Evolutionary conservation across 2,113 vertebrate genomes (phyloP).

Genomic region (Salvelinus fontinalis): DNA sequence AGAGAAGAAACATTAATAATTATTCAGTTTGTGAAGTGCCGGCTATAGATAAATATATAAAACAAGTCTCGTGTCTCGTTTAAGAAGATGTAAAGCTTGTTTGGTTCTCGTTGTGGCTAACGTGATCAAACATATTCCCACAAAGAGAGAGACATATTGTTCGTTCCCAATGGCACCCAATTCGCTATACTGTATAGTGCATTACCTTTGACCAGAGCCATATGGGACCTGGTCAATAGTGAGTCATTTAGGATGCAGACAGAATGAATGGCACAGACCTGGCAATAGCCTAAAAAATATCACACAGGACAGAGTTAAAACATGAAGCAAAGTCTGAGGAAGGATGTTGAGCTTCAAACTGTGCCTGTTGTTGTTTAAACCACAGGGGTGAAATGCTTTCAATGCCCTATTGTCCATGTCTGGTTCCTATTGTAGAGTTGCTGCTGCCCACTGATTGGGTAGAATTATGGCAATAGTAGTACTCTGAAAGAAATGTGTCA

Average conservation of each 20-base stretch:
- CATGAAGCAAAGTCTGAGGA: conserved; percentile 10
- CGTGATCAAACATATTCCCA: conserved; percentile 49
- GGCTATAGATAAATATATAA: conserved; percentile 65
- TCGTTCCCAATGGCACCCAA: background rate
- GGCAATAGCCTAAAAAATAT: conserved; percentile 52
- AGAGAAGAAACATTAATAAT: conserved; percentile 69
- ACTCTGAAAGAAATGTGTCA: background rate
- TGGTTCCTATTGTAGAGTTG: background rate
- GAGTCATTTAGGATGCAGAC: too few species aligned
- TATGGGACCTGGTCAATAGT: too few species aligned
- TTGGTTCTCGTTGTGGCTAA: conserved; percentile 64
- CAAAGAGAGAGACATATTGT: conserved; percentile 36
- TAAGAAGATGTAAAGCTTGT: conserved; percentile 55
- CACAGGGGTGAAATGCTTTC: conserved; percentile 39
- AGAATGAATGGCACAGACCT: background rate
- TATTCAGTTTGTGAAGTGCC: conserved; percentile 71
- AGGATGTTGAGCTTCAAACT: conserved; percentile 46
- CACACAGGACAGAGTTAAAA: conserved; percentile 30
- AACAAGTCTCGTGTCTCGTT: conserved; percentile 66
- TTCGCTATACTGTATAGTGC: too few species aligned
- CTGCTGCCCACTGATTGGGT: conserved; percentile 40
- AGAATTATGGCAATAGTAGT: conserved; percentile 6
- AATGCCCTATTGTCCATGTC: conserved; percentile 7
- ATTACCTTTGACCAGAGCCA: too few species aligned
- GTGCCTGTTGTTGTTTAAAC: conserved; percentile 24